Evolutionary conservation across 2,888 invertebrate genomes (phyloP).

Genomic region (Ophion ventricosus): DNA sequence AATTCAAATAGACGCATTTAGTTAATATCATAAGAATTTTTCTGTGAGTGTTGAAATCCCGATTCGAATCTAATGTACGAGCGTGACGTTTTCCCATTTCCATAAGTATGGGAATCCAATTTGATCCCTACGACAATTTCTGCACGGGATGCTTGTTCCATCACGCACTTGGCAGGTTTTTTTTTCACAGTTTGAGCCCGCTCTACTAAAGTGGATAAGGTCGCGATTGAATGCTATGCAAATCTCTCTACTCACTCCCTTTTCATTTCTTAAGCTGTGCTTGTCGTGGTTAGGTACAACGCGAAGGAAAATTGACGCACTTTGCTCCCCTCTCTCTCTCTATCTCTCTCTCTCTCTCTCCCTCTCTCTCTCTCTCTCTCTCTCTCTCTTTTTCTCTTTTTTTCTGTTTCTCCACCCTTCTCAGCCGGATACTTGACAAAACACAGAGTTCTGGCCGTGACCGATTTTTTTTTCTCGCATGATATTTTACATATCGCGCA

Average conservation of each 20-base stretch:
- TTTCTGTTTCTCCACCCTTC: neutral
- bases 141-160: no score
- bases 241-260: neutral
- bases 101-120: no score
- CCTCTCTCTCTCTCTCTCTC: neutral
- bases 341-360: neutral
- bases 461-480: conserved; percentile 45
- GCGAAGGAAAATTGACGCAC: no score
- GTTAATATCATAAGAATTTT: no score
- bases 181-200: neutral
- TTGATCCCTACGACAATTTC: no score
- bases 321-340: neutral
- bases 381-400: neutral
- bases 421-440: conserved; percentile 44
- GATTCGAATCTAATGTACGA: no score
- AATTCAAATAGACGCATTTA: no score
- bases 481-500: conserved; percentile 13
- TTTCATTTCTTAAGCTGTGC: neutral
- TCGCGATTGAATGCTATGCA: conserved; percentile 14
- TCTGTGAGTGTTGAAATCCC: no score
- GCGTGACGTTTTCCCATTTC: no score
- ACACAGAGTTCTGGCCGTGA: conserved; percentile 44
- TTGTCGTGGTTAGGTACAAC: no score
- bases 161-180: no score
- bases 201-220: conserved; percentile 32